Evolutionary conservation across 1,140 invertebrate species (phyloP).

Genomic region (Plectus sambesii): DNA sequence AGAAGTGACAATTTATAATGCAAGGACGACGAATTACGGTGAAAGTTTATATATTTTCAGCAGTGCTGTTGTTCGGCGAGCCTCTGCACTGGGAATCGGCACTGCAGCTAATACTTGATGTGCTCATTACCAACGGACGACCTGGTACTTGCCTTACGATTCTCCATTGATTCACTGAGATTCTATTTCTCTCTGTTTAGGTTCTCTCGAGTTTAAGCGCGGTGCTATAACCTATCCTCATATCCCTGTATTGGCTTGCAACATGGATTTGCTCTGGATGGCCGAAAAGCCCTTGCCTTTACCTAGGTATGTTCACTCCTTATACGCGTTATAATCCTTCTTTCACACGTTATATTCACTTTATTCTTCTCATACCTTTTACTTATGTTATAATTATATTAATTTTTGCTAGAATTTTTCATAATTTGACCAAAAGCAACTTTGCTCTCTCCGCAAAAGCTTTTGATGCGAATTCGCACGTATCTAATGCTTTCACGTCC

Average conservation of each 20-base stretch:
- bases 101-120: conserved; percentile 58
- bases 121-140: conserved; percentile 58
- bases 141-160: conserved; percentile 11
- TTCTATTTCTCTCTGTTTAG: conserved; percentile 10
- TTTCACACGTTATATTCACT: no score
- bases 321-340: background rate
- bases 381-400: no score
- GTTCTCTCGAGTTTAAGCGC: conserved; percentile 47
- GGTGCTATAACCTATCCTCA: conserved; percentile 52
- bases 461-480: no score
- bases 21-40: no score
- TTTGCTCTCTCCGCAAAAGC: no score
- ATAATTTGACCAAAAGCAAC: no score
- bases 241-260: conserved; percentile 58
- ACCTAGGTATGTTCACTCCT: background rate
- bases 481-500: no score
- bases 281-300: conserved; percentile 53
- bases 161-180: no score
- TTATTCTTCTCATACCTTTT: no score
- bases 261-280: conserved; percentile 61
- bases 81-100: conserved; percentile 56
- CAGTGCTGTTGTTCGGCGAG: conserved; percentile 56
- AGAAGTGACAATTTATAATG: no score
- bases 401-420: no score
- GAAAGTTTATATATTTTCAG: conserved; percentile 47